These are phyloP conservation scores for Heliconius himera DNA, from an alignment of 1,140 invertebrate genomes.

Conservation along the genomic window DNA sequence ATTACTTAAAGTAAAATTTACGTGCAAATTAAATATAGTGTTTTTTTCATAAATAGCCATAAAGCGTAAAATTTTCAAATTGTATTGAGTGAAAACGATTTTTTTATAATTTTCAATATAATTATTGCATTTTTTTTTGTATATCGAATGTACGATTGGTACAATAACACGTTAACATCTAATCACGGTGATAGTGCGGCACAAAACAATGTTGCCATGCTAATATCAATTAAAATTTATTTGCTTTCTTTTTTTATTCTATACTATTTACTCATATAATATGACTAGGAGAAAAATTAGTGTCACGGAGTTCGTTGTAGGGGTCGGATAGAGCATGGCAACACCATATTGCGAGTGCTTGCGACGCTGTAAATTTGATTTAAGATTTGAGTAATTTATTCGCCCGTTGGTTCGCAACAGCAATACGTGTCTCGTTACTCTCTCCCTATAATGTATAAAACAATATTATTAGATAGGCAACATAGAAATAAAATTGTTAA, in stretches of 20 bases:
- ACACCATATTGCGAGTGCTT: conserved; percentile 21
- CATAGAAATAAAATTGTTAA: background rate
- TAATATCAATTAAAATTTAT: background rate
- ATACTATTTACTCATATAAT: background rate
- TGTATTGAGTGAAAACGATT: background rate
- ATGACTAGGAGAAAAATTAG: conserved; percentile 11
- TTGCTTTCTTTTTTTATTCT: conserved; percentile 1
- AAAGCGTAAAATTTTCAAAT: conserved; percentile 2
- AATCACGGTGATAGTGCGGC: background rate
- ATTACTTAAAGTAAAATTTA: conserved; percentile 47
- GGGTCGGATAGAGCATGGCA: conserved; percentile 15
- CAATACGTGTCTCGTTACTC: conserved; percentile 91
- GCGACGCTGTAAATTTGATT: conserved; percentile 43
- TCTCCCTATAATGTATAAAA: conserved; percentile 83
- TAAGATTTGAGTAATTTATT: conserved; percentile 89
- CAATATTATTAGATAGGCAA: conserved; percentile 20
- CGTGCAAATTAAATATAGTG: conserved; percentile 24
- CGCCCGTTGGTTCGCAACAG: conserved; percentile 90
- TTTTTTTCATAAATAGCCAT: background rate
- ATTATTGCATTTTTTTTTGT: conserved; percentile 1
- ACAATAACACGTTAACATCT: background rate
- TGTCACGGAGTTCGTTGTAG: conserved; percentile 26
- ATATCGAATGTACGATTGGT: conserved; percentile 1
- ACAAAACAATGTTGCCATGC: conserved; percentile 24
- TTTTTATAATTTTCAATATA: background rate